Evolutionary conservation across 92 coral and sea anemone genomes (phyloP), one percentile per base, ranked within the genome.

Genomic region (Desmophyllum pertusum): DNA sequence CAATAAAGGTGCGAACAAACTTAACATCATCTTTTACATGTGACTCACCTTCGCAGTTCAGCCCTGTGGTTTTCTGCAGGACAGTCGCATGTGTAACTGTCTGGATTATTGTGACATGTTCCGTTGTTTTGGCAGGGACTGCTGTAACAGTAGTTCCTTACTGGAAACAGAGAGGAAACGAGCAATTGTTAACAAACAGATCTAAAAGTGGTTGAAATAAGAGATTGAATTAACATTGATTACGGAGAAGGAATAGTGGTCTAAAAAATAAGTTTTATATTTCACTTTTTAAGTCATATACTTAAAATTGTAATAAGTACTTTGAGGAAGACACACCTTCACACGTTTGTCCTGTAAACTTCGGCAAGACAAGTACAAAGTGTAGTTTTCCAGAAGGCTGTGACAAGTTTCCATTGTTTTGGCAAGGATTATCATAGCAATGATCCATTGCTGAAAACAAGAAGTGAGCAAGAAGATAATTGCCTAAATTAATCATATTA

Each of bases 61-160:
- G 3, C 15, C 85, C 77, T 23, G 43, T 2, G 5, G 13, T 62
- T 62, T 31, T 61, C 73, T 27, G 6, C 0, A 27, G 73, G 51
- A 39, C 84, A 80, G 29, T 37, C 1, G 19, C 84, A 68, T 3
- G 10, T 45, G 50, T 19, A 80, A n/a, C 40, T 37, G 39, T 53
- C 59, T 13, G 53, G 59, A 31, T 23, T 27, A 48, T n/a, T 79
- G 2, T 42, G 40, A 45, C 83, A 78, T 0, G 83, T 35, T 50
- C 64, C 67, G 23, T 68, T 80, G 77, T 80, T 48, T 4, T 50
- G 30, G 31, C 84, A 79, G 6, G 84, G 84, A 1, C 19, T 46
- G 6, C 2, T 19, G 10, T 19, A 15, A 18, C 76, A 71, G 15
- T 71, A 35, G 21, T 71, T 27, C 53, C 53, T 43, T n/a, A 23